phyloP scores from a whole-genome alignment of 2,888 invertebrate species.

The Urechis unicinctus region DNA sequence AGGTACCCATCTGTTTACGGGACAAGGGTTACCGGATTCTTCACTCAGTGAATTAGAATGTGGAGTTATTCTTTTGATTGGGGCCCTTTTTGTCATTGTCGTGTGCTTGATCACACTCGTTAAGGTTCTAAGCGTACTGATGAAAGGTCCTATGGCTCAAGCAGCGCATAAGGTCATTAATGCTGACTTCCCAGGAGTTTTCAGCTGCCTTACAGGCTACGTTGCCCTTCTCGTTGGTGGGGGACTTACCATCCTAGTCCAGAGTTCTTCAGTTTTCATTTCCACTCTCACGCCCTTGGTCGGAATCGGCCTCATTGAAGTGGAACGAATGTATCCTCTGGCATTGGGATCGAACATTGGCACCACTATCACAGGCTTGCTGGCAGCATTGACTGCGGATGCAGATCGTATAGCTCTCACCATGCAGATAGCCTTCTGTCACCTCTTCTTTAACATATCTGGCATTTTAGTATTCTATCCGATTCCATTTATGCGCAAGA shows the following conservation, averaged over 20 bases:
- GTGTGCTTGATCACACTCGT: slow-evolving; percentile 55
- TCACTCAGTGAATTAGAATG: slow-evolving; percentile 36
- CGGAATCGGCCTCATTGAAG: slow-evolving; percentile 30
- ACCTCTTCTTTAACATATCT: slow-evolving; percentile 57
- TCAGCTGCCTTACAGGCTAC: slow-evolving; percentile 32
- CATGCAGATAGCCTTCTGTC: slow-evolving; percentile 54
- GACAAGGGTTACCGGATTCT: slow-evolving; percentile 5
- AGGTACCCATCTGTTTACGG: slow-evolving; percentile 9
- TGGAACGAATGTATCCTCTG: slow-evolving; percentile 35
- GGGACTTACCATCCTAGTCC: slow-evolving; percentile 34
- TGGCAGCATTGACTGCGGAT: slow-evolving; percentile 33
- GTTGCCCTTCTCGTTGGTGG: slow-evolving; percentile 33
- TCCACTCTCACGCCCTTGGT: slow-evolving; percentile 39
- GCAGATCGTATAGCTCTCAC: slow-evolving; percentile 12
- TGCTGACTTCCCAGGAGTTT: slow-evolving; percentile 37
- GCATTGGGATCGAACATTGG: slow-evolving; percentile 39
- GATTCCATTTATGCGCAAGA: slow-evolving; percentile 51
- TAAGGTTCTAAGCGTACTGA: slow-evolving; percentile 49
- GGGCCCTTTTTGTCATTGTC: slow-evolving; percentile 52
- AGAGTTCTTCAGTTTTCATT: slow-evolving; percentile 38
- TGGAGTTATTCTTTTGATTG: slow-evolving; percentile 52
- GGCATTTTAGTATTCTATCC: slow-evolving; percentile 56
- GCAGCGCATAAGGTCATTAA: slow-evolving; percentile 39
- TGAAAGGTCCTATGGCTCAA: slow-evolving; percentile 30
- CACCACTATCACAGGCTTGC: slow-evolving; percentile 33